Evolutionary conservation across 2,888 invertebrate species (phyloP).

Genomic region (Lithodes maja): DNA sequence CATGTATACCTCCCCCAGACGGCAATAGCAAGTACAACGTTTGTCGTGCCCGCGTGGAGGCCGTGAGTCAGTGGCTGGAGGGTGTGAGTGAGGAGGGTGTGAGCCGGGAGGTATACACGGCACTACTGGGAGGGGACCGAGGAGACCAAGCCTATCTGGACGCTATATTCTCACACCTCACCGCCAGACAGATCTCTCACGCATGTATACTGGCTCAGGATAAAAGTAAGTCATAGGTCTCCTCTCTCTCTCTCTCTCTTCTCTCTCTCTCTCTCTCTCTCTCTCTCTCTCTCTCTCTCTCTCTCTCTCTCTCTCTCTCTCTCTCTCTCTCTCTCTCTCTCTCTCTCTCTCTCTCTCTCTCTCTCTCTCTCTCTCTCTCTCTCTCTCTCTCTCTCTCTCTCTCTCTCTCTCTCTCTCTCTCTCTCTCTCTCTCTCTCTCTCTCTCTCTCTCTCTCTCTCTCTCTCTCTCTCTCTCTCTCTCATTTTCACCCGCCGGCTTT

Average conservation of each 20-base stretch:
- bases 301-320: not conserved
- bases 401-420: too few species aligned
- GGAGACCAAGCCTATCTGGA: slow-evolving; percentile 74
- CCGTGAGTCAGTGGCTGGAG: slow-evolving; percentile 81
- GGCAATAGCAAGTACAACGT: slow-evolving; percentile 74
- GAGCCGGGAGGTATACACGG: slow-evolving; percentile 72
- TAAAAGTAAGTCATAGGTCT: slow-evolving; percentile 73
- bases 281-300: not conserved
- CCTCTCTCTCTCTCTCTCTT: not conserved
- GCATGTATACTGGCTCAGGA: slow-evolving; percentile 75
- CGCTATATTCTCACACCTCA: slow-evolving; percentile 75
- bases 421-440: not conserved
- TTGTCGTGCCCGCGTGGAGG: slow-evolving; percentile 79
- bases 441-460: not conserved
- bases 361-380: not conserved
- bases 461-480: not conserved
- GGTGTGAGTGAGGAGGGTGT: slow-evolving; percentile 74
- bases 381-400: not conserved
- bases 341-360: not conserved
- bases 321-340: not conserved
- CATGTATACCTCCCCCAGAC: slow-evolving; percentile 38
- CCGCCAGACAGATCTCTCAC: slow-evolving; percentile 76
- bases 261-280: not conserved
- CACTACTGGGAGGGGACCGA: slow-evolving; percentile 76
- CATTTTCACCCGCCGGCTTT: not conserved